phyloP scores from a whole-genome alignment of 2,888 invertebrate genomes.

The Selenia dentaria region DNA sequence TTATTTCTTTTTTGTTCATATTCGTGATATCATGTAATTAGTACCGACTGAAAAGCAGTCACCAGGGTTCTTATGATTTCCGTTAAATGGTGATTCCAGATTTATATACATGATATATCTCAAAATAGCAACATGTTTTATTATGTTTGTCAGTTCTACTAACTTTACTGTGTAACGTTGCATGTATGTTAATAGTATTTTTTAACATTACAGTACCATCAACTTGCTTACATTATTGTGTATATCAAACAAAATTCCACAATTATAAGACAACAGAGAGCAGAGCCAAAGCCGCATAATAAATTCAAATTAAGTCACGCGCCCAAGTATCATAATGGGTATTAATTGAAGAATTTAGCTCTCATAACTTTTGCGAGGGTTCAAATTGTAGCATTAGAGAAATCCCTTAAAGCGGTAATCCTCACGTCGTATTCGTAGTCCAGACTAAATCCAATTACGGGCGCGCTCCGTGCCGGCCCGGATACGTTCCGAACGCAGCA shows the following conservation, averaged over 20 bases:
- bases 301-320: constrained; percentile 31
- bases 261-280: constrained; percentile 13
- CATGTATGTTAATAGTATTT: no score
- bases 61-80: no score
- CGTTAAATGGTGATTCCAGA: no score
- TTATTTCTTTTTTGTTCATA: no score
- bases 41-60: no score
- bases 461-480: constrained; percentile 21
- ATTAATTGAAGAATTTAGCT: constrained; percentile 39
- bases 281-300: constrained; percentile 20
- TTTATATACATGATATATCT: no score
- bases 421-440: constrained; percentile 69
- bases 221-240: constrained; percentile 5
- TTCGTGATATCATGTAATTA: no score
- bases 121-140: no score
- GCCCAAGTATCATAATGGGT: constrained; percentile 31
- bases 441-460: constrained; percentile 78
- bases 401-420: constrained; percentile 65
- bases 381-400: constrained; percentile 57
- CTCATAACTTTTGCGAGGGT: constrained; percentile 38
- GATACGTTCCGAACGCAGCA: constrained; percentile 20
- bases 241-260: constrained; percentile 5
- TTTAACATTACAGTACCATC: no score
- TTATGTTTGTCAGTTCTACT: no score
- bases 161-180: no score